phyloP scores from a whole-genome alignment of 2,113 vertebrate species.

The Malurus elegans region DNA sequence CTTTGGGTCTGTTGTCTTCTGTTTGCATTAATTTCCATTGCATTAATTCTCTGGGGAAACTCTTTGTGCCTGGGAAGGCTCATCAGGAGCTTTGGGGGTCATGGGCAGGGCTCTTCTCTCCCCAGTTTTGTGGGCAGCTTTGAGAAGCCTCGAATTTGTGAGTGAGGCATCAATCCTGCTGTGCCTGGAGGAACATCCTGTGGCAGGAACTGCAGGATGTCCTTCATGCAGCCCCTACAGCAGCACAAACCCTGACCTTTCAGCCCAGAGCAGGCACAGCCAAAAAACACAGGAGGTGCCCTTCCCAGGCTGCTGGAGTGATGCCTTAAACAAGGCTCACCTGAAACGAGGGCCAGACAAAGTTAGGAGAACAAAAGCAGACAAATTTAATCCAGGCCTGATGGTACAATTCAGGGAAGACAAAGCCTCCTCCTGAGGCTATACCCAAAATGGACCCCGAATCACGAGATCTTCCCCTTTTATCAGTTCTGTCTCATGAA shows the following conservation, averaged over 20 bases:
- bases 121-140: background rate
- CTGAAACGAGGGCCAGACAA: too few relatives aligned
- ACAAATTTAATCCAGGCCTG: too few relatives aligned
- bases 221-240: background rate
- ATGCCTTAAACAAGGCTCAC: too few relatives aligned
- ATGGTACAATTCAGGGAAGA: too few relatives aligned
- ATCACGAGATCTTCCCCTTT: too few relatives aligned
- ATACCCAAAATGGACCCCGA: too few relatives aligned
- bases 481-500: too few relatives aligned
- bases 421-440: too few relatives aligned
- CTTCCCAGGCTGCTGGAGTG: too few relatives aligned
- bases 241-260: background rate
- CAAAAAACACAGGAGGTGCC: background rate
- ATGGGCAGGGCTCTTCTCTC: background rate
- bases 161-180: background rate
- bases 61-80: background rate
- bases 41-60: background rate
- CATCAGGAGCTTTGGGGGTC: background rate
- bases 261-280: background rate
- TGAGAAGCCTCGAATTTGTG: background rate
- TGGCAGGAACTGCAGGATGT: too few relatives aligned
- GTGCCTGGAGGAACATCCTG: background rate
- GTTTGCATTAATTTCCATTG: background rate
- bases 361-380: too few relatives aligned
- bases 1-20: background rate